A percentile compares a stretch with the other conserved stretches of the same genome.
These are phyloP conservation scores for Ernsta delagoae DNA, from an alignment of 2,888 invertebrate genomes.

Conservation along the genomic window DNA sequence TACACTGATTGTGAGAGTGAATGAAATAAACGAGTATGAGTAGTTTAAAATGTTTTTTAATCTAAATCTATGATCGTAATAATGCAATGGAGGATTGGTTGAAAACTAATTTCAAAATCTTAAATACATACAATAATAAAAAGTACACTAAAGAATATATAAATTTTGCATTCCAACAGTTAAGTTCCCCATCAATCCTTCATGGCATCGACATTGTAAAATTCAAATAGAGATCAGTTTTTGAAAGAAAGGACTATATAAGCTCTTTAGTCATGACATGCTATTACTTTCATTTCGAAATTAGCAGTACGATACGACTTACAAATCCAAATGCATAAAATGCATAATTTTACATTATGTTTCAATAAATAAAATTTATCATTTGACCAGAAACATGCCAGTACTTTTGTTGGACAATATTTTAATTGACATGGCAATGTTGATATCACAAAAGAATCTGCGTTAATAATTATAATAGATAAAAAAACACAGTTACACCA, in stretches of 20 bases:
- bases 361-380: slow-evolving; percentile 72
- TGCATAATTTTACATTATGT: slow-evolving; percentile 73
- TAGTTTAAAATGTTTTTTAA: slow-evolving; percentile 74
- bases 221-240: slow-evolving; percentile 76
- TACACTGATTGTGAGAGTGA: slow-evolving; percentile 34
- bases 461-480: slow-evolving; percentile 15
- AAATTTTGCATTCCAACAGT: slow-evolving; percentile 38
- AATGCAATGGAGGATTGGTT: slow-evolving; percentile 67
- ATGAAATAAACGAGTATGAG: slow-evolving; percentile 49
- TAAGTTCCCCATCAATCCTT: slow-evolving; percentile 63
- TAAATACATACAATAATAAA: slow-evolving; percentile 24
- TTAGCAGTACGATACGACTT: slow-evolving; percentile 58
- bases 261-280: slow-evolving; percentile 58
- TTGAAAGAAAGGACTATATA: slow-evolving; percentile 36
- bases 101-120: slow-evolving; percentile 40
- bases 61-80: slow-evolving; percentile 77
- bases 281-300: slow-evolving; percentile 46
- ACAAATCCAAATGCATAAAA: slow-evolving; percentile 71
- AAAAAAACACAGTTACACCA: slow-evolving; percentile 34
- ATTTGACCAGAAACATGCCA: slow-evolving; percentile 80
- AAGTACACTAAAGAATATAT: slow-evolving; percentile 32
- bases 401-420: slow-evolving; percentile 74
- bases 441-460: slow-evolving; percentile 66
- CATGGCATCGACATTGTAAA: slow-evolving; percentile 69
- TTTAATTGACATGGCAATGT: slow-evolving; percentile 81